Base-by-base conservation (phyloP, 2,113 vertebrate species). In the Nipponia nippon region DNA sequence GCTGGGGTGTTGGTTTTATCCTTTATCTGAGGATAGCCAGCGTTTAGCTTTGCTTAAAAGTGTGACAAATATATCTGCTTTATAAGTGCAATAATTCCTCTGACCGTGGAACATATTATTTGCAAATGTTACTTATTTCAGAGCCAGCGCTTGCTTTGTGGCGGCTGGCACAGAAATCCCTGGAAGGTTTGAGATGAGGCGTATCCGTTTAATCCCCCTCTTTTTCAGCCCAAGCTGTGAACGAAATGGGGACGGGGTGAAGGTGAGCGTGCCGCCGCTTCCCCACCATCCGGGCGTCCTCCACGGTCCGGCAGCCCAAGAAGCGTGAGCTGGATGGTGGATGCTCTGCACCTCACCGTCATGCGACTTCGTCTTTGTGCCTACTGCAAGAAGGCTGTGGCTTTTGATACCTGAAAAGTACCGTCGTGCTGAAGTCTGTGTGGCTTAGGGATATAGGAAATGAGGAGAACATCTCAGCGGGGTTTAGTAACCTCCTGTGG, bases 41-140 rank as follows among this genome's bases (percentile, higher is more conserved):
- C 13, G 23, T 30, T 85, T 9, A n/a, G 38, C 53, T 70, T 29
- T 27, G 34, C 91, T 76, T 38, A 44, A 55, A 77, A 75, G 21
- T 7, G 30, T 2, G 16, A 26, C 44, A 16, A 29, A 56, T 44
- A 13, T 3, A 8, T n/a, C 4, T 83, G 66, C 63, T 82, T 61
- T 55, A 2, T 22, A 53, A 61, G 3, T 66, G 61, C 59, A 63
- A 3, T 18, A 34, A 56, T 49, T 71, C 52, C 72, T 59, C 44
- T 47, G 70, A 10, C 13, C 0, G 0, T 8, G 65, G 69, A 36
- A 20, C 1, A 6, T 7, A 1, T 52, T 44, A 18, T 50, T 66
- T 59, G 80, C 53, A 59, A 55, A 16, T 34, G 53, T 63, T 34
- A 5, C 83, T 86, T 5, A 6, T 62, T 89, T 81, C 38, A 15